Base-by-base conservation (phyloP, 2,797 vertebrate species). In the Esox masquinongy region DNA sequence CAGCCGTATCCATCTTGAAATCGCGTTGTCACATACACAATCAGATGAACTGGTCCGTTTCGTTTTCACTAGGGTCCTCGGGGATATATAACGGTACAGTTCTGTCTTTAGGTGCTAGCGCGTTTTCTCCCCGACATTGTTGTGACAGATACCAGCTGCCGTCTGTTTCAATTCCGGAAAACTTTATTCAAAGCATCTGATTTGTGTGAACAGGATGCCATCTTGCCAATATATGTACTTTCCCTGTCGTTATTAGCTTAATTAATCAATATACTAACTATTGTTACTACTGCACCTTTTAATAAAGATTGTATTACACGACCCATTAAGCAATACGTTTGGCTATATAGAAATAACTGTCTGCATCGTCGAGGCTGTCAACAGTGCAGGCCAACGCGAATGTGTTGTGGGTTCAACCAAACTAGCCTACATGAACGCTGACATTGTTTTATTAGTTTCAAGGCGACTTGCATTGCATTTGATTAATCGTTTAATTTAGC, bases 41-140 rank as follows among this genome's bases (percentile, higher is more conserved):
- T 9, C 69, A 31, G 24, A 1, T 12, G 1, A 56, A 59, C 14
- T 14, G 63, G 3, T 8, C 22, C 17, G 19, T 67, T 47, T 70
- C 79, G 67, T n/a, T 68, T 68, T 68, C 3, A 2, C 22, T 24
- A 39, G 67, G 24, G 11, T 15, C 3, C 80, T 56, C 0, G 0
- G 63, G 12, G 71, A 29, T 24, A 19, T 31, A 19, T 49, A 16
- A 29, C 39, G 43, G 1, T 51, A 2, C 43, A 47, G 12, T 47
- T 47, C 43, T 4, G 43, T 47, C 43, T 47, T 39, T 14, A 47
- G 43, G 43, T 47, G 22, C 26, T 70, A 0, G 64, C 47, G 49
- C 79, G 69, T 83, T 74, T 67, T 74, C 74, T 74, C 59, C 74
- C 86, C 92, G 93, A 94, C 76, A 93, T 92, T 94, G 93, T 92